Conservation (phyloP, 1,140 invertebrate genomes). For the Tetragnatha versicolor region DNA sequence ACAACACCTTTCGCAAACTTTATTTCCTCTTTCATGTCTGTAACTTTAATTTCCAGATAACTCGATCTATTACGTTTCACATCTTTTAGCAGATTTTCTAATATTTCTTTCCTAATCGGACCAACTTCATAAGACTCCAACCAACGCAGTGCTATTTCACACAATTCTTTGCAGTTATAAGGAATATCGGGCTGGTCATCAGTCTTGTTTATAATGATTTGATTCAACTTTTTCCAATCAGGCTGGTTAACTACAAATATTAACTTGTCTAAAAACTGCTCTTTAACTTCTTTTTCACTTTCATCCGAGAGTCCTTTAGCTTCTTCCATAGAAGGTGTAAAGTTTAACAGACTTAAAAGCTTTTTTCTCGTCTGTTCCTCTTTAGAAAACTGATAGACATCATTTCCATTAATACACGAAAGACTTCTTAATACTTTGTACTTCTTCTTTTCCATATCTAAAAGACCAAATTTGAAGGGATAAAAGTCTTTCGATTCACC, state of each 20-base stretch:
- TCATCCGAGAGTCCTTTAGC: conserved; percentile 24
- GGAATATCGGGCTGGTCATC: conserved; percentile 8
- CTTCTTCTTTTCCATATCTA: conserved; percentile 1
- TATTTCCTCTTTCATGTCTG: conserved; percentile 22
- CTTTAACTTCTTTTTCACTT: conserved; percentile 26
- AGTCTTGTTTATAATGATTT: conserved; percentile 14
- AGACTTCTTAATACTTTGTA: conserved; percentile 36
- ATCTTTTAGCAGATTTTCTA: conserved; percentile 38
- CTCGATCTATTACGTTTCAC: conserved; percentile 35
- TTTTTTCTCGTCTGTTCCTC: conserved; percentile 27
- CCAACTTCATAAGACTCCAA: conserved; percentile 40
- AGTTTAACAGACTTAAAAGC: conserved; percentile 34
- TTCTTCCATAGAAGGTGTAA: conserved; percentile 22
- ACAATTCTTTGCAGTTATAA: conserved; percentile 27
- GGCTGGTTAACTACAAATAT: conserved; percentile 24
- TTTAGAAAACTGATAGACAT: conserved; percentile 25
- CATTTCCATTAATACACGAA: conserved; percentile 30
- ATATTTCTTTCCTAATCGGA: conserved; percentile 18
- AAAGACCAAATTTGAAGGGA: conserved; percentile 13
- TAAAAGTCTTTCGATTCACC: conserved; percentile 7
- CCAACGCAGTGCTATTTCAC: conserved; percentile 37
- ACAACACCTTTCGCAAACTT: conserved; percentile 34
- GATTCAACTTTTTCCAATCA: conserved; percentile 22
- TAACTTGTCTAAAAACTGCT: conserved; percentile 31
- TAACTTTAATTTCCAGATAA: conserved; percentile 34